Evolutionary conservation across 2,113 vertebrate genomes (phyloP), one percentile per base, ranked within the genome.

Genomic region (Cygnus atratus): DNA sequence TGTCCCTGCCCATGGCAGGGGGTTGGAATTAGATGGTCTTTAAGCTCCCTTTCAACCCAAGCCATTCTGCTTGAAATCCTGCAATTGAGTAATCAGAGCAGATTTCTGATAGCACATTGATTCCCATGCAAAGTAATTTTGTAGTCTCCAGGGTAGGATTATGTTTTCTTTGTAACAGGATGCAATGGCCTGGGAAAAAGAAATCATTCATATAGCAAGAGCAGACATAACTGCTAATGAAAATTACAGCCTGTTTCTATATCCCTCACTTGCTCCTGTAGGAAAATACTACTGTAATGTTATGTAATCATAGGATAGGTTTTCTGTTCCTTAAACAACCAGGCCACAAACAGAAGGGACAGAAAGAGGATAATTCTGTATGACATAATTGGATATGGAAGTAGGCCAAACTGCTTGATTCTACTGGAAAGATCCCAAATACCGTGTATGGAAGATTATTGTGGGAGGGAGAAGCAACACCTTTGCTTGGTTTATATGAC

Each of bases 301-400:
- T 88, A 67, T 41, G 52, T 87, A 73, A 87, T 83, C 59, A 55
- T 11, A 63, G 59, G 79, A 88, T 84, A 55, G 65, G 55, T 43
- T 96, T 96, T 82, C 25, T 65, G 43, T 71, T 93, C 57, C 65
- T 93, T 12, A 80, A 84, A 67, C 85, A 86, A 43, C 50, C 9
- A 74, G 65, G 68, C 41, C 92, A 86, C 87, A 80, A 77, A 63
- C 75, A 93, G 82, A 93, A 93, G 67, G 85, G 65, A 88, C 72
- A 92, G 85, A 91, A 95, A 94, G 61, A 75, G 84, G 43, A 68
- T 92, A 57, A 72, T 90, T 87, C 71, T 85, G 4, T 57, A 61
- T 88, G 46, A 88, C 37, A 62, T 90, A 89, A 91, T 41, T 92
- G 44, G 63, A 73, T 74, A 29, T 80, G 87, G 90, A 75, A 90